These are phyloP conservation scores for Pseudomyrmex dendroicus DNA, from an alignment of 1,140 invertebrate genomes.

Conservation along the genomic window DNA sequence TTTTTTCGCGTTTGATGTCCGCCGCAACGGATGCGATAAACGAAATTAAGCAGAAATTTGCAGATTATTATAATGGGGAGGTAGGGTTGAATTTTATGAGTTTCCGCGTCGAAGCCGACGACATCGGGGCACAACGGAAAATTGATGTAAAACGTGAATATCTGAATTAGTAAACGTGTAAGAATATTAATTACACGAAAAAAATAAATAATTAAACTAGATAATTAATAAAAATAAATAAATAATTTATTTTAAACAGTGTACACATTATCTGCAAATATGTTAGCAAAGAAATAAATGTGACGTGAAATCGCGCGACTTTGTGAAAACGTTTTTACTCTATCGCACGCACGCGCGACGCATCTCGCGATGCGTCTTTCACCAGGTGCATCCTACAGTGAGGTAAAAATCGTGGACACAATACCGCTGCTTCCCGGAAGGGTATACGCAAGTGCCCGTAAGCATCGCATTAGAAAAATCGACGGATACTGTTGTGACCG, in stretches of 20 bases:
- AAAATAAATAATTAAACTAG: too few species aligned
- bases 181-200: too few species aligned
- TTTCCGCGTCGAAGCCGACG: background rate
- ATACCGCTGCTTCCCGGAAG: slow-evolving; percentile 77
- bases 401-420: slow-evolving; percentile 73
- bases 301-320: slow-evolving; percentile 35
- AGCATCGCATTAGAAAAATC: slow-evolving; percentile 77
- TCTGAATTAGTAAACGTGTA: background rate
- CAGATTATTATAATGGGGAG: slow-evolving; percentile 22
- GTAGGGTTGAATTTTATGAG: slow-evolving; percentile 11
- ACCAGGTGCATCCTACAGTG: slow-evolving; percentile 44
- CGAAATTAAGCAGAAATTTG: slow-evolving; percentile 39
- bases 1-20: background rate
- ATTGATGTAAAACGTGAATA: background rate
- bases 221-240: too few species aligned
- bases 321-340: slow-evolving; percentile 31
- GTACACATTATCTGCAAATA: background rate
- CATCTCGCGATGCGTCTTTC: slow-evolving; percentile 63
- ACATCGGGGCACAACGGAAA: background rate
- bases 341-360: background rate
- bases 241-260: background rate
- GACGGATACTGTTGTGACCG: slow-evolving; percentile 74
- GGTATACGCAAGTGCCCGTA: slow-evolving; percentile 67
- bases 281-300: background rate
- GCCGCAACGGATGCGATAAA: slow-evolving; percentile 7